These are phyloP conservation scores for Spermophilus dauricus DNA, from an alignment of 2,113 vertebrate species.

Conservation along the genomic window DNA sequence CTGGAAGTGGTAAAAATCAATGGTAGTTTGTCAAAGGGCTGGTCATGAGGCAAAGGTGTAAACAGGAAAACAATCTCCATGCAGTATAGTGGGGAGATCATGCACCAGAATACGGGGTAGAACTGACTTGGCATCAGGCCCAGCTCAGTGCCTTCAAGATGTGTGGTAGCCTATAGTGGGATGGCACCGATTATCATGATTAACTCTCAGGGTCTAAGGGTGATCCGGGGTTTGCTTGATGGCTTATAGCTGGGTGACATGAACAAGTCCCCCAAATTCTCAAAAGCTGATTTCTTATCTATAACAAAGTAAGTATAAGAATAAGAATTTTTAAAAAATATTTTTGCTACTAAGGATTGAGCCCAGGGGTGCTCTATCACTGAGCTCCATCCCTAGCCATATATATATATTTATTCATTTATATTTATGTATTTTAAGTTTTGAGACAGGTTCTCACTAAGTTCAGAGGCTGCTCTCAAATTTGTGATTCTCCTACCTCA, in stretches of 20 bases:
- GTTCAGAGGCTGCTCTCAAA: too few species aligned
- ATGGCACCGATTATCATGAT: neutral
- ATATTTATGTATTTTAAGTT: too few species aligned
- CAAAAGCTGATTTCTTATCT: neutral
- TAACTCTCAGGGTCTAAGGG: neutral
- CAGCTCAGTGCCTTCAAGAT: neutral
- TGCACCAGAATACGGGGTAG: neutral
- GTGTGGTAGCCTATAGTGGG: rapidly evolving
- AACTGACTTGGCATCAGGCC: neutral
- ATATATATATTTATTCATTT: too few species aligned
- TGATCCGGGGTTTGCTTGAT: neutral
- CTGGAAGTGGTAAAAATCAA: neutral
- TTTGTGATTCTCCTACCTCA: too few species aligned
- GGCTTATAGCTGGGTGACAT: neutral
- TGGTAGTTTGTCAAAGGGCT: neutral
- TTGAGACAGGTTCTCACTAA: too few species aligned
- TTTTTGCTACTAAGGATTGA: neutral
- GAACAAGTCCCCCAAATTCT: neutral
- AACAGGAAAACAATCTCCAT: neutral
- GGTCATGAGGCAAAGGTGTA: neutral
- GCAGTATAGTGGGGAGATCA: neutral
- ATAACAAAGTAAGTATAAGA: neutral
- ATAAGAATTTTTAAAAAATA: neutral
- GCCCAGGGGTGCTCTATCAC: neutral
- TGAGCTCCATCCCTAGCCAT: neutral